Conservation (phyloP, 1,140 invertebrate species). For the Penaeus vannamei region DNA sequence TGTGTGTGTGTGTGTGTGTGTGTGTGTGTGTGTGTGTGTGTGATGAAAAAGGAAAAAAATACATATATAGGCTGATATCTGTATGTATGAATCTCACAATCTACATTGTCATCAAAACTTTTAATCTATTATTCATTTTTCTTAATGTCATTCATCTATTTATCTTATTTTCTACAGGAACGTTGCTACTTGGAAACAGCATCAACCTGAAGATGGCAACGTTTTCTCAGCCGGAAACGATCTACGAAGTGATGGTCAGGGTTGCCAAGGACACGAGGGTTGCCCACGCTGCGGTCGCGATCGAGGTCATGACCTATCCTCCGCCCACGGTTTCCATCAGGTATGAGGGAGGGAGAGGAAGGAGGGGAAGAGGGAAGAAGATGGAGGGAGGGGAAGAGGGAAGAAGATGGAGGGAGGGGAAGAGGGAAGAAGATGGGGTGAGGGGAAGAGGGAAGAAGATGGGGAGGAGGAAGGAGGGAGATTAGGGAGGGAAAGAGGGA, state of each 20-base stretch:
- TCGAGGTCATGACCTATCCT: not conserved
- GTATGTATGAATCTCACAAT: too few species aligned
- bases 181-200: not conserved
- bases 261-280: conserved; percentile 20
- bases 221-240: not conserved
- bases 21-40: not conserved
- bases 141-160: not conserved
- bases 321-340: conserved; percentile 31
- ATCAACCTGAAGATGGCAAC: conserved; percentile 22
- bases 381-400: too few species aligned
- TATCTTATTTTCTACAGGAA: not conserved
- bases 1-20: not conserved
- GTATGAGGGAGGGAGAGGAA: not conserved
- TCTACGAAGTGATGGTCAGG: conserved; percentile 25
- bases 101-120: too few species aligned
- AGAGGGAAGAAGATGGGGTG: too few species aligned
- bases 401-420: too few species aligned
- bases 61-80: too few species aligned
- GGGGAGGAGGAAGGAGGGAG: too few species aligned
- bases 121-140: too few species aligned
- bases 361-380: too few species aligned
- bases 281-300: not conserved
- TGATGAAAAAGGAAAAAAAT: too few species aligned
- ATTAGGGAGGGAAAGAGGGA: too few species aligned
- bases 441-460: too few species aligned